Percentiles rank a stretch among this genome's conserved stretches.
These are phyloP conservation scores for Drosophila leontia DNA, from an alignment of 1,140 invertebrate genomes.

Conservation along the genomic window DNA sequence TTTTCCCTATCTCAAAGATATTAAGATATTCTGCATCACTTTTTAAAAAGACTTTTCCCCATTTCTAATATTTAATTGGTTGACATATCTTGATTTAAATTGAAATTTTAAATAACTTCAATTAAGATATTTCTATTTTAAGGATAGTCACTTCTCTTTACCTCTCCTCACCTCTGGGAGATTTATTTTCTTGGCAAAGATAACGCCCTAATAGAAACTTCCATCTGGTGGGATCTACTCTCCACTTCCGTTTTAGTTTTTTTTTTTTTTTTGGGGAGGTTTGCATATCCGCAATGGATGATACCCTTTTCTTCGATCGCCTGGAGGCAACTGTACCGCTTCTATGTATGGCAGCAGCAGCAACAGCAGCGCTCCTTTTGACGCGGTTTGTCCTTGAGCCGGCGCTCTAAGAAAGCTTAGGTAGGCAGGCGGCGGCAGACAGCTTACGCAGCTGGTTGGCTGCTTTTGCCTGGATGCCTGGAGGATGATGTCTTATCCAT, in stretches of 20 bases:
- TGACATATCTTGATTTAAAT: too few species aligned
- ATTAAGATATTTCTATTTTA: not conserved
- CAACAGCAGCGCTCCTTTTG: slow-evolving; percentile 22
- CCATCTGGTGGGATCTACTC: slow-evolving; percentile 11
- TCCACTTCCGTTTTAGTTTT: slow-evolving; percentile 9
- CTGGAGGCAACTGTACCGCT: slow-evolving; percentile 31
- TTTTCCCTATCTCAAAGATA: too few species aligned
- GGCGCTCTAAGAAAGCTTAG: slow-evolving; percentile 49
- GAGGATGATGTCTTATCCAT: slow-evolving; percentile 7
- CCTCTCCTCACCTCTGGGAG: not conserved
- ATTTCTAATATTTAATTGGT: too few species aligned
- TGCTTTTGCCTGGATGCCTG: slow-evolving; percentile 3
- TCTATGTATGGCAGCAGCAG: not conserved
- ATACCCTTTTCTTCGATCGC: not conserved
- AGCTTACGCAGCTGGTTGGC: slow-evolving; percentile 47
- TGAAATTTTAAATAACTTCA: too few species aligned
- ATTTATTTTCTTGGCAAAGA: not conserved
- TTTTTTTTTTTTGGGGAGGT: slow-evolving; percentile 1
- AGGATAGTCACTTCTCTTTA: not conserved
- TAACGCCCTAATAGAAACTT: not conserved
- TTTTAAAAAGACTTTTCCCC: too few species aligned
- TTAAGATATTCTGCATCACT: too few species aligned
- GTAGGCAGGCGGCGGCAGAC: slow-evolving; percentile 37
- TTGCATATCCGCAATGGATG: slow-evolving; percentile 7
- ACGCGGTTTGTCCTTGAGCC: slow-evolving; percentile 42